Evolutionary conservation across 2,888 invertebrate species (phyloP), one percentile per base, ranked within the genome.

Genomic region (Dendrolimus pini): DNA sequence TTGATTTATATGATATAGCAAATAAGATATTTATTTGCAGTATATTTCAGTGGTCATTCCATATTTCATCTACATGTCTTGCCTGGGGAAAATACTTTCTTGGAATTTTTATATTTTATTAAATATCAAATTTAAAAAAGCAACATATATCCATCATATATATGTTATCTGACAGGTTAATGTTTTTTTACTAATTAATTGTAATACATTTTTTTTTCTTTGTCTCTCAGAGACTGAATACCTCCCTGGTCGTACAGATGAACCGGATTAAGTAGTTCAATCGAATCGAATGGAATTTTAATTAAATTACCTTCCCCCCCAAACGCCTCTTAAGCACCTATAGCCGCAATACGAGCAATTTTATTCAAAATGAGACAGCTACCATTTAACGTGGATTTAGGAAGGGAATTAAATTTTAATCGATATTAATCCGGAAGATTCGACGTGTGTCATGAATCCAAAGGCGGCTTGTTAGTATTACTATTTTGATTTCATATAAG

Each of bases 271-370:
- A 77, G 71, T 74, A 70, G 76, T 77, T 76, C 78, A 77, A 77
- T 78, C 80, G 72, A 74, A 81, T 80, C 71, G 75, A 79, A 84
- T 82, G 77, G 83, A 82, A 82, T 82, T 85, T 85, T 85, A 86
- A 87, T 85, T 84, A 78, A 77, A 78, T 78, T 77, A 82, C 80
- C 80, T 47, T 10, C 12, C 47, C 47, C 47, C 47, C 3, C 47
- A 47, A 47, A 12, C 12, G 12, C 47, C 47, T 6, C 47, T 12
- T 9, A 47, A 47, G 47, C 6, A 54, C 54, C 55, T 41, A 13
- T 12, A 54, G 56, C 56, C 53, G 3, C 13, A 13, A 41, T 9
- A 9, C 8, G 8, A 54, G 0, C 53, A 56, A 12, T 9, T 55
- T 53, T 57, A 30, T 47, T 57, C 56, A 41, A 56, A 58, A 61